phyloP scores from a whole-genome alignment of 1,140 invertebrate species.

The Bombus sibiricus region DNA sequence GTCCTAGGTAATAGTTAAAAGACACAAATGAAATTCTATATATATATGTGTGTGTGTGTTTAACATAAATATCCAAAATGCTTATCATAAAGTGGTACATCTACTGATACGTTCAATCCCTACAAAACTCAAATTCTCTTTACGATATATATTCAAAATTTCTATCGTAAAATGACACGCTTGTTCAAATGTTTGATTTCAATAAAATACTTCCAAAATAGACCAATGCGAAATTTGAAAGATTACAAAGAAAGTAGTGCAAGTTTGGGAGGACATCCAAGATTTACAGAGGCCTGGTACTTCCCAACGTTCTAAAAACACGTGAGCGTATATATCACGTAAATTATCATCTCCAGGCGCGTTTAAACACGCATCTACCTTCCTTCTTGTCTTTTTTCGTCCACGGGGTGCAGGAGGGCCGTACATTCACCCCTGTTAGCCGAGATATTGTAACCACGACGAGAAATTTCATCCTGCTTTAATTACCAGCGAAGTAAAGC shows the following conservation, averaged over 20 bases:
- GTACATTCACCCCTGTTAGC: background rate
- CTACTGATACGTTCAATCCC: too few relatives aligned
- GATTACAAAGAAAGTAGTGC: background rate
- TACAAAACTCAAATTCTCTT: too few relatives aligned
- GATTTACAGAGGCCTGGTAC: background rate
- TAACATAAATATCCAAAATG: too few relatives aligned
- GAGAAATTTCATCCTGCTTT: constrained; percentile 27
- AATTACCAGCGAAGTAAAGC: constrained; percentile 11
- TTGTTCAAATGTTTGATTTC: background rate
- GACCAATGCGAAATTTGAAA: background rate
- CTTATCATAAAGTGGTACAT: too few relatives aligned
- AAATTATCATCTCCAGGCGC: constrained; percentile 1
- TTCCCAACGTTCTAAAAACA: background rate
- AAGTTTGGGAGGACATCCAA: background rate
- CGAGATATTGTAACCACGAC: background rate
- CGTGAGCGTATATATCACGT: background rate
- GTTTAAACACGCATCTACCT: constrained; percentile 3
- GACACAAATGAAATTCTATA: too few relatives aligned
- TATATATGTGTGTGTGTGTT: too few relatives aligned
- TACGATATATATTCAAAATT: too few relatives aligned
- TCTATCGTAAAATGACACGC: too few relatives aligned
- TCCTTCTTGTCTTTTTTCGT: background rate
- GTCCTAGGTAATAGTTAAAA: too few relatives aligned
- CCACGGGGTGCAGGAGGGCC: too few relatives aligned
- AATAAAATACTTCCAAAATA: background rate